Percentiles rank a stretch among this genome's conserved stretches.
Conservation (phyloP, 2,797 vertebrate genomes). For the Anguilla megastoma region DNA sequence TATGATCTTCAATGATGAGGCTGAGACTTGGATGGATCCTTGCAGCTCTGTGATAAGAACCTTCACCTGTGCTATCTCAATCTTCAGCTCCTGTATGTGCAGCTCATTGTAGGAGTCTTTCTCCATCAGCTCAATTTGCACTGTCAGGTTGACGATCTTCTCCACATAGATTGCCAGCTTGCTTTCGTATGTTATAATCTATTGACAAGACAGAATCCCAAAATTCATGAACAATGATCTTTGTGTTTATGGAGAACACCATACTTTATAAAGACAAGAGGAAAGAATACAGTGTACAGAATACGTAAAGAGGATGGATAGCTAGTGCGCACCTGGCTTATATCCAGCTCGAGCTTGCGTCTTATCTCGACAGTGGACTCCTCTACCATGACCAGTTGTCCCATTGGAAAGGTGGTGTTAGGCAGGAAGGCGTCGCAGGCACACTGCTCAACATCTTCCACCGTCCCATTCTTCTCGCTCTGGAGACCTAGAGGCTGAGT, state of each 20-base stretch:
- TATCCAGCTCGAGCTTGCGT: constrained; percentile 61
- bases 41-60: constrained; percentile 71
- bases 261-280: background rate
- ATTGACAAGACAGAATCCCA: constrained; percentile 39
- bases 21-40: constrained; percentile 42
- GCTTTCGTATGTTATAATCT: constrained; percentile 66
- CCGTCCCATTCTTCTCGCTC: constrained; percentile 53
- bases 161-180: constrained; percentile 66
- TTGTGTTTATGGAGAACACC: background rate
- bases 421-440: constrained; percentile 67
- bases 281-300: background rate
- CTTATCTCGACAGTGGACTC: constrained; percentile 55
- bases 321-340: constrained; percentile 58
- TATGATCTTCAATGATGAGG: constrained; percentile 60
- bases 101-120: constrained; percentile 66
- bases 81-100: constrained; percentile 73
- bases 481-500: constrained; percentile 46
- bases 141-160: constrained; percentile 68
- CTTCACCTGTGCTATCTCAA: constrained; percentile 75
- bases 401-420: constrained; percentile 58
- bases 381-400: constrained; percentile 59
- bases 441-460: constrained; percentile 51
- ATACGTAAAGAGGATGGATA: background rate
- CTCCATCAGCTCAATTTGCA: constrained; percentile 70
- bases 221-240: background rate